Evolutionary conservation across 2,797 vertebrate species (phyloP), one percentile per base, ranked within the genome.

Genomic region (Phoebastria nigripes): DNA sequence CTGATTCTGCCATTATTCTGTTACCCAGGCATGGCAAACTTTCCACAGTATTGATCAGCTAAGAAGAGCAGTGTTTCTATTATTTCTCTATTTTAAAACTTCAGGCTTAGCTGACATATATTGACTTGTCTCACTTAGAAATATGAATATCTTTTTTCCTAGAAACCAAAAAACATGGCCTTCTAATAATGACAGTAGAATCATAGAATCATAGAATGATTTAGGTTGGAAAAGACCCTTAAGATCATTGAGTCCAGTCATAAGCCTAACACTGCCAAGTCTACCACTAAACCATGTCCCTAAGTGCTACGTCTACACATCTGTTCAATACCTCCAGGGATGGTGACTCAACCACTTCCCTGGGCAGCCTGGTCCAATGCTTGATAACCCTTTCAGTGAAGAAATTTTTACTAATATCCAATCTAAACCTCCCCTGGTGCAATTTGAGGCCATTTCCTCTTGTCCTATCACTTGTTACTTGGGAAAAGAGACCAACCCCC

Each of bases 241-340:
- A 52, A 39, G 28, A 15, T 18, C 28, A 77, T 22, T 1, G 2
- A 52, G 46, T 61, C 28, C 19, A 39, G 54, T 11, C 4, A 2
- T n/a, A 8, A 61, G 3, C 12, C 22, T 44, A 70, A 29, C 19
- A 46, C 24, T 37, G 19, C 10, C 12, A 52, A 37, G 33, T 11
- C 37, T 7, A 52, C 5, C 22, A 37, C 6, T 46, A 42, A 76
- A 66, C 16, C 7, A 20, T 15, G 31, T 47, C 16, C 10, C 12
- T 29, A 39, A 61, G 6, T 4, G 2, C 3, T 26, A 26, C 7
- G 18, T 54, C n/a, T 52, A n/a, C 12, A 33, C 0, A 0, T 22
- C 3, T 33, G 37, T n/a, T 44, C 44, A 42, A 37, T 24, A 39
- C 18, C 14, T 33, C 17, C 28, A 31, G 33, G 39, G 28, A 22